Conservation (phyloP, 2,113 vertebrate species). For the Corythaixoides concolor region DNA sequence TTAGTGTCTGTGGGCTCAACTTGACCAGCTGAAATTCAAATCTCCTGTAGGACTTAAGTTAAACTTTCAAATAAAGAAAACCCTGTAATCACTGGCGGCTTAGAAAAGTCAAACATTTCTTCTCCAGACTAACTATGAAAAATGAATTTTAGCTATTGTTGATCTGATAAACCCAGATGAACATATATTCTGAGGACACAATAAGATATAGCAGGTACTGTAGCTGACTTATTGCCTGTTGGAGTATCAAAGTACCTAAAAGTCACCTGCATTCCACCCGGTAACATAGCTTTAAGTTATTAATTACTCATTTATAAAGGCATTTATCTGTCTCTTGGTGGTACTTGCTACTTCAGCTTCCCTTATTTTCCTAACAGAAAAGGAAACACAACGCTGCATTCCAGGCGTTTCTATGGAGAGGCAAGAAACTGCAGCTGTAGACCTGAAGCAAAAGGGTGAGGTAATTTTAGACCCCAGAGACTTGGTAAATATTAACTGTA, state of each 20-base stretch:
- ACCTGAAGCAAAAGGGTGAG: slow-evolving; percentile 83
- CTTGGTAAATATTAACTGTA: slow-evolving; percentile 96
- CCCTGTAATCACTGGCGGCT: neutral
- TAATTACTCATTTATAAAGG: slow-evolving; percentile 67
- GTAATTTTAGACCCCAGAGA: slow-evolving; percentile 91
- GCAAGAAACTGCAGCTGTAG: slow-evolving; percentile 95
- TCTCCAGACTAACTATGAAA: neutral
- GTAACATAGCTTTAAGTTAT: slow-evolving; percentile 52
- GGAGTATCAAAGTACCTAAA: slow-evolving; percentile 36
- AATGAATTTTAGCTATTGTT: slow-evolving; percentile 59
- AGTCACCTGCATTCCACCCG: slow-evolving; percentile 41
- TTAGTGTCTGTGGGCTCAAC: neutral
- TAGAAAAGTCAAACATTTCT: neutral
- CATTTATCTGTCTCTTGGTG: slow-evolving; percentile 73
- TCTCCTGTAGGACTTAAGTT: neutral
- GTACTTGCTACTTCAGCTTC: slow-evolving; percentile 73
- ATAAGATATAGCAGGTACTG: neutral
- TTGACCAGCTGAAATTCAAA: neutral
- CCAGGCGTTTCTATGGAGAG: slow-evolving; percentile 88
- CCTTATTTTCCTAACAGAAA: slow-evolving; percentile 86
- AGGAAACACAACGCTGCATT: slow-evolving; percentile 92
- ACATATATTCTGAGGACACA: slow-evolving; percentile 23
- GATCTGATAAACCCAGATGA: slow-evolving; percentile 47
- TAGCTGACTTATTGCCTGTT: neutral
- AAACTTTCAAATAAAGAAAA: neutral